Percentiles rank a stretch among this genome's conserved stretches.
phyloP scores from a whole-genome alignment of 2,888 invertebrate genomes.

The Eristalis tenax region DNA sequence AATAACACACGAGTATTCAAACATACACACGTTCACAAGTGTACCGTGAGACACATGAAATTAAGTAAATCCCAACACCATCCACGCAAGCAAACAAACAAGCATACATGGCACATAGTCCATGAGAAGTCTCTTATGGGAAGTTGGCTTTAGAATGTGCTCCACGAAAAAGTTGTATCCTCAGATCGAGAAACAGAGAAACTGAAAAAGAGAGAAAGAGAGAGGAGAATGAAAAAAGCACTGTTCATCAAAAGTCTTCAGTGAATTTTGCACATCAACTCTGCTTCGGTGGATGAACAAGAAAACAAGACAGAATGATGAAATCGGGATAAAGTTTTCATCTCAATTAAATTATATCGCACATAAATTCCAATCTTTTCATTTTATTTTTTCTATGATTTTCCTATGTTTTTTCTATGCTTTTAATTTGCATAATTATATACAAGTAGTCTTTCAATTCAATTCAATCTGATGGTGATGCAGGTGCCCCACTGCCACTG shows the following conservation, averaged over 20 bases:
- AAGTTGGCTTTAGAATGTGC: neutral
- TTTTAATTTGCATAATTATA: no score
- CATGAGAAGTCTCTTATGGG: neutral
- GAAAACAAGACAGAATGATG: neutral
- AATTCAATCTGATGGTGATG: no score
- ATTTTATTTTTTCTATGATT: neutral
- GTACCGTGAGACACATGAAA: neutral
- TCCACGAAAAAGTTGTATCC: neutral
- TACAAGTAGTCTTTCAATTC: neutral
- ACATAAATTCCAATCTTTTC: neutral
- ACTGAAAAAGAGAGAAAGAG: neutral
- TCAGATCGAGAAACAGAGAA: neutral
- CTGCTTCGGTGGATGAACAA: neutral
- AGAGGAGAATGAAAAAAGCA: neutral
- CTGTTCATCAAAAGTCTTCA: neutral
- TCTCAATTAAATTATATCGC: neutral
- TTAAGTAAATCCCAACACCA: neutral
- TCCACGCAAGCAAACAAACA: neutral
- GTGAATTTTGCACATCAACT: neutral
- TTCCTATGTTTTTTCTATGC: neutral
- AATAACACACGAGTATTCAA: neutral
- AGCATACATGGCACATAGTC: neutral
- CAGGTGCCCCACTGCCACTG: neutral
- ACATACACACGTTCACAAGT: conserved; percentile 1
- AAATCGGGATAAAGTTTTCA: neutral